These are phyloP conservation scores for Tringa solitaria DNA, from an alignment of 2,113 vertebrate species.

Conservation along the genomic window DNA sequence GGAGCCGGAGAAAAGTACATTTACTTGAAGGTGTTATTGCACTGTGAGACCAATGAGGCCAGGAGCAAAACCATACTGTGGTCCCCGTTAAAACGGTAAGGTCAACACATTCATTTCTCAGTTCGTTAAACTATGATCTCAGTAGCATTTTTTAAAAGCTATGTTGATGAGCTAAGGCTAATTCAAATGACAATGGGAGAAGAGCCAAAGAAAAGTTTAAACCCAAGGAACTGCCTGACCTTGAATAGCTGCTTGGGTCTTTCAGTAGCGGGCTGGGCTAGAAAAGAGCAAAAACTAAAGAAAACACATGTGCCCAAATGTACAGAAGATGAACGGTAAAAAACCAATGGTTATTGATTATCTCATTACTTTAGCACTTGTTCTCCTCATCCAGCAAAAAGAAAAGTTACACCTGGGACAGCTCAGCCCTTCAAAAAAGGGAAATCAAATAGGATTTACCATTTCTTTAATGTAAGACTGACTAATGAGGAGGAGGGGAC, in stretches of 20 bases:
- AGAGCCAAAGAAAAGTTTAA: conserved; percentile 44
- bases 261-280: background rate
- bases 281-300: background rate
- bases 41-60: background rate
- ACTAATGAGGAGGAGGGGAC: conserved; percentile 34
- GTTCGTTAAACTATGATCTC: conserved; percentile 31
- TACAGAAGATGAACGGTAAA: accelerated
- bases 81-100: background rate
- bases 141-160: conserved; percentile 12
- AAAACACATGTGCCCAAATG: accelerated
- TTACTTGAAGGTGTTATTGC: background rate
- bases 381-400: background rate
- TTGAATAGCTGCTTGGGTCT: background rate
- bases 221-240: background rate
- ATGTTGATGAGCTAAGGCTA: conserved; percentile 45
- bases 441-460: conserved; percentile 33
- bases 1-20: background rate
- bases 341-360: background rate
- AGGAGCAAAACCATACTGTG: background rate
- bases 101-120: conserved; percentile 47
- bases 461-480: conserved; percentile 20
- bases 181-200: conserved; percentile 37
- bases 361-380: background rate
- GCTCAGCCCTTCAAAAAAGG: background rate
- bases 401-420: background rate